phyloP scores from a whole-genome alignment of 2,797 vertebrate species.

The Falco peregrinus region DNA sequence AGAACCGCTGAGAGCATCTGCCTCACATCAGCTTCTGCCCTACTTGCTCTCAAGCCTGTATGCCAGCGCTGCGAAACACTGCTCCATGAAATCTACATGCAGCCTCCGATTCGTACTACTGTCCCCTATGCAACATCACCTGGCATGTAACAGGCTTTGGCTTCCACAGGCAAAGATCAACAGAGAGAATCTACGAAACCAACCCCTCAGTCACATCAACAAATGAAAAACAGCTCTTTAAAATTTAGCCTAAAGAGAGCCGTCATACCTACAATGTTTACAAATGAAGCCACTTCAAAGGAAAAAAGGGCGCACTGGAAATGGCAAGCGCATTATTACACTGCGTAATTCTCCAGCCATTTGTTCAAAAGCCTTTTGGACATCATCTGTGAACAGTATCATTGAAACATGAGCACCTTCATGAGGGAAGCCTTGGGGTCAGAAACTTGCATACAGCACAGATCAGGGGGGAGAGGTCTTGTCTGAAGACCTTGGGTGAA shows the following conservation, averaged over 20 bases:
- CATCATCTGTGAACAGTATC: not conserved
- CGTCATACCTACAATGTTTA: not conserved
- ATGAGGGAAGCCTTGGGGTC: not conserved
- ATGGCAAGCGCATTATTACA: too few relatives aligned
- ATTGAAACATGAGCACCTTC: not conserved
- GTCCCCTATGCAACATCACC: not conserved
- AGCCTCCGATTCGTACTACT: not conserved
- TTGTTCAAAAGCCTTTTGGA: not conserved
- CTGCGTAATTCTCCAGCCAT: not conserved
- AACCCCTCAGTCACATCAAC: not conserved
- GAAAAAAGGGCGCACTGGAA: not conserved
- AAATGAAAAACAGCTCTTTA: not conserved
- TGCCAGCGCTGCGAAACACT: not conserved
- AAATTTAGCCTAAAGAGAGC: not conserved
- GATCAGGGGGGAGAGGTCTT: not conserved
- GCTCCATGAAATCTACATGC: not conserved
- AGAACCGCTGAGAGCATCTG: not conserved
- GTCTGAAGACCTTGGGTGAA: not conserved
- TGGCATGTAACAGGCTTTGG: not conserved
- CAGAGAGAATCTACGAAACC: not conserved
- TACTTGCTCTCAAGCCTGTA: not conserved
- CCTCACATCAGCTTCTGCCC: not conserved
- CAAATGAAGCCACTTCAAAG: not conserved
- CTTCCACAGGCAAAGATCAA: not conserved
- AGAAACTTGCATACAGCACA: not conserved